Evolutionary conservation across 2,113 vertebrate species (phyloP).

Genomic region (Anarhynchus alexandrinus): DNA sequence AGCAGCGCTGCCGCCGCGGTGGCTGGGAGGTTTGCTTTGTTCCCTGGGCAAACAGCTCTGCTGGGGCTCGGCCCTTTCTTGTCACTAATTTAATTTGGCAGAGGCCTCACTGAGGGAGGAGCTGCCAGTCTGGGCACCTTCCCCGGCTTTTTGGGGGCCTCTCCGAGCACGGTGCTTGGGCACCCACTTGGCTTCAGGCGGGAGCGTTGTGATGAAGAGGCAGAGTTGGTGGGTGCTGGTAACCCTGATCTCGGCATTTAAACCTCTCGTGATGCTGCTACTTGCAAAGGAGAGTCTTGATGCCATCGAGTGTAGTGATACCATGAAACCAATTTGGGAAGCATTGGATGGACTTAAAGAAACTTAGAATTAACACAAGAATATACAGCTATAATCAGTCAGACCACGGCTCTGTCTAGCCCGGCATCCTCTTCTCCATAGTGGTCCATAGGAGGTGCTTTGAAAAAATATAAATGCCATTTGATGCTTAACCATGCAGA

Average conservation of each 20-base stretch:
- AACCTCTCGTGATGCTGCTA: not conserved
- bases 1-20: rapidly evolving
- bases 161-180: rapidly evolving
- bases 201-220: not conserved
- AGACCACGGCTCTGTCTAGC: not conserved
- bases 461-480: not conserved
- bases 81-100: not conserved
- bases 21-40: not conserved
- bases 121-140: not conserved
- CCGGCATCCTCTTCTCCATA: not conserved
- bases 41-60: not conserved
- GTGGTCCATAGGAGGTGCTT: not conserved
- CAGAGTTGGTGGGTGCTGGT: not conserved
- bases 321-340: not conserved
- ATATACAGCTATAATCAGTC: not conserved
- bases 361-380: not conserved
- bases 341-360: not conserved
- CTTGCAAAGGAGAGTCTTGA: not conserved
- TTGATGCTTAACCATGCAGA: not conserved
- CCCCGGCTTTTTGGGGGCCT: not conserved
- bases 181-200: not conserved
- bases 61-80: not conserved
- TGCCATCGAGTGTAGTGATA: rapidly evolving
- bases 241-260: not conserved
- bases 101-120: not conserved